Base-by-base conservation (phyloP, 2,797 vertebrate species). In the Sebastes minor region DNA sequence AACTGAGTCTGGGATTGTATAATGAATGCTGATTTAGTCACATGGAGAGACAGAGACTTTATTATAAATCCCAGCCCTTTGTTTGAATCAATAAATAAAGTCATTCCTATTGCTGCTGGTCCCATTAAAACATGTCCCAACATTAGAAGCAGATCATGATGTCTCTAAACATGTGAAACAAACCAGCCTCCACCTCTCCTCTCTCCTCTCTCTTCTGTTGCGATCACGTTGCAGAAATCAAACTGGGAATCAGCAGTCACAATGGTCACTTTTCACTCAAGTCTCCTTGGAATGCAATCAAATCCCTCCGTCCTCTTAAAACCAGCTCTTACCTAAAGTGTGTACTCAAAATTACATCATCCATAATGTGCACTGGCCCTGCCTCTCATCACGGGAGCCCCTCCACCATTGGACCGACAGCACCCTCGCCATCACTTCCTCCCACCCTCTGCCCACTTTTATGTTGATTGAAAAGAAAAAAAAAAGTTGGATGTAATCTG, bases 401-500 rank as follows among this genome's bases (percentile, higher is more conserved):
- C 42, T 67, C 55, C 57, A 22, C 64, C 56, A 79, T 82, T 88
- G 84, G 74, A 46, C 56, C 71, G 2, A 18, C 10, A 46, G 46
- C n/a, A 13, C 7, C 42, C 4, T 27, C 60, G 4, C 33, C 74
- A 10, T 57, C 64, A n/a, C 52, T 2, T 22, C 30, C 27, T 42
- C 25, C 70, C 74, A 55, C 68, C 81, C 86, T 74, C 60, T 42
- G 64, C 92, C 92, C 89, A 90, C 91, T 92, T 95, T 93, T 91
- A 86, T 86, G 76, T 90, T 95, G 95, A 96, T 95, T 96, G 86
- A 96, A 92, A 89, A 92, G 87, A 65, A 87, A 83, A 88, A 53
- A 57, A 90, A 83, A 95, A 95, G 94, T 79, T 71, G 73, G 94
- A 88, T 93, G 92, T 97, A 96, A 96, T 97, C 97, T 95, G 95